Evolutionary conservation across 1,140 invertebrate species (phyloP), one percentile per base, ranked within the genome.

Genomic region (Dendroctonus ponderosae): DNA sequence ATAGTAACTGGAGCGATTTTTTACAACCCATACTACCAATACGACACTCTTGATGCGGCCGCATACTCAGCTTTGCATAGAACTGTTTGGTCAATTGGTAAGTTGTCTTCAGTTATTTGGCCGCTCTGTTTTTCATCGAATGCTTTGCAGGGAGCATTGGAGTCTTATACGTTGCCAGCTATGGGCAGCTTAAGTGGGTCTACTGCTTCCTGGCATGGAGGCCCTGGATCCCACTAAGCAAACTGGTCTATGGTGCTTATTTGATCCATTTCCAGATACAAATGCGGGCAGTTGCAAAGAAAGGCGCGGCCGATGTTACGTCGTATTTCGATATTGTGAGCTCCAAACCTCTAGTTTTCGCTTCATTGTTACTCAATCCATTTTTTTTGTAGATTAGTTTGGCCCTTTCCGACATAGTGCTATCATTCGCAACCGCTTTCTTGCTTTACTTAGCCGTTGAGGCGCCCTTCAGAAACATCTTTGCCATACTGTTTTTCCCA

Each of bases 231-330:
- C 88, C 89, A 0, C 76, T 92, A 5, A 86, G 88, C 61, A 84
- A 88, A 67, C 77, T 92, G 15, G 84, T 86, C 0, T 93, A 91
- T 73, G 85, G 85, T 11, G 83, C 86, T 6, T 92, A 91, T 75
- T 77, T 92, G 39, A 78, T 79, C 12, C 86, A 88, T 69, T 76
- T 81, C 50, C 49, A 79, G 5, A 73, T 84, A 37, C 82, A 83
- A 52, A 66, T 79, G 1, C 73, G 82, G 7, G 76, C 78, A 15
- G 78, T 81, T 0, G 81, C 76, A 37, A 77, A 80, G 54, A 81
- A 79, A 76, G 78, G 51, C 75, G 81, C 65, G 5, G 61, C 70
- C 7, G 70, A 71, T 64, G 65, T 70, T 6, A 72, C 78, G 9
- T 69, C 70, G 5, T 71, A 78, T 54, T 75, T 75, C 39, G 75